Evolutionary conservation across 2,797 vertebrate genomes (phyloP).

Genomic region (Pantherophis vulpinus): DNA sequence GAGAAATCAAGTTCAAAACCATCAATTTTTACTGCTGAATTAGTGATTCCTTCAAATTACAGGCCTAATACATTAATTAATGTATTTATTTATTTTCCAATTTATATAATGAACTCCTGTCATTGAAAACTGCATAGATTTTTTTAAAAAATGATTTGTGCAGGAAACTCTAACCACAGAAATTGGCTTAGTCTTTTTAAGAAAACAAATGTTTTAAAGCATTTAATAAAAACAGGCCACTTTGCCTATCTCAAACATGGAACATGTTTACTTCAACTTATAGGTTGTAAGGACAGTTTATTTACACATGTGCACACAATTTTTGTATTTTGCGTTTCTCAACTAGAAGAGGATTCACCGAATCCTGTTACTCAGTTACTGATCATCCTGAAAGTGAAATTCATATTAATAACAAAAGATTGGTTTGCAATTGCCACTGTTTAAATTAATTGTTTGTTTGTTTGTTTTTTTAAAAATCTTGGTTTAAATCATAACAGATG

Average conservation of each 20-base stretch:
- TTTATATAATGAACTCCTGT: background rate
- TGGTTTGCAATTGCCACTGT: background rate
- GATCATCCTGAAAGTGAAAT: background rate
- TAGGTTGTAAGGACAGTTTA: background rate
- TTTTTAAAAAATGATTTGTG: background rate
- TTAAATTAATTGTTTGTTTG: background rate
- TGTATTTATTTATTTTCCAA: too few relatives aligned
- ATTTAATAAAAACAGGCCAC: background rate
- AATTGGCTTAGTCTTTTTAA: background rate
- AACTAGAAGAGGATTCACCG: background rate
- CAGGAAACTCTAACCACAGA: background rate
- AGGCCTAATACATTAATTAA: background rate
- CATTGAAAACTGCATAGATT: background rate
- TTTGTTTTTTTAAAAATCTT: background rate
- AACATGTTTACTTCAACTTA: background rate
- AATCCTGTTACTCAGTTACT: background rate
- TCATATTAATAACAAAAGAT: background rate
- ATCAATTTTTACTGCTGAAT: background rate
- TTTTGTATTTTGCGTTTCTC: background rate
- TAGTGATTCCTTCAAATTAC: background rate
- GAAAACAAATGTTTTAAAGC: background rate
- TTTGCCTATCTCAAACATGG: background rate
- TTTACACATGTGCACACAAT: background rate
- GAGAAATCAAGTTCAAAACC: background rate
- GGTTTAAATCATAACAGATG: background rate